These are phyloP conservation scores for Xanthia icteritia DNA, from an alignment of 2,888 invertebrate genomes.

Conservation along the genomic window DNA sequence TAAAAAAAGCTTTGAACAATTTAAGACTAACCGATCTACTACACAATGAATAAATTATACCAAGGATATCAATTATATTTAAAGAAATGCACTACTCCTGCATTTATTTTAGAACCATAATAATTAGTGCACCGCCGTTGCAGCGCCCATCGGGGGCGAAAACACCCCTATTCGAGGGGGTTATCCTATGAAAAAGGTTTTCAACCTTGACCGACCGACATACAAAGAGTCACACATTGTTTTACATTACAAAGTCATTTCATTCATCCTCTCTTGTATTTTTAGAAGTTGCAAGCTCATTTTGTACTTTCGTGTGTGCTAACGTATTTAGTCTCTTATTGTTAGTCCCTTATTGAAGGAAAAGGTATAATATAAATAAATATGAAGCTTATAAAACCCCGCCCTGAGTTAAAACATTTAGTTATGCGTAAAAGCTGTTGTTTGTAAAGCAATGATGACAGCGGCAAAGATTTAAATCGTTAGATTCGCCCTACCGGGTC, in stretches of 20 bases:
- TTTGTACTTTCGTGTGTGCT: not conserved
- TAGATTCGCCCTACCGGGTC: too few relatives aligned
- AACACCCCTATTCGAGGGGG: not conserved
- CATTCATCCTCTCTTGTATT: not conserved
- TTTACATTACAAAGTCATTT: not conserved
- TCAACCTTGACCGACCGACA: conserved; percentile 38
- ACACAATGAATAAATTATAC: not conserved
- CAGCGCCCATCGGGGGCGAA: not conserved
- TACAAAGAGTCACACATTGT: not conserved
- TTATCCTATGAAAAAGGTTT: not conserved
- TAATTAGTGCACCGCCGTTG: not conserved
- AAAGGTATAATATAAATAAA: not conserved
- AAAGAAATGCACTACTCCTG: not conserved
- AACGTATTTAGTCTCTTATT: not conserved
- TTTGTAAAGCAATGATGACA: too few relatives aligned
- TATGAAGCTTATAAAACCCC: too few relatives aligned
- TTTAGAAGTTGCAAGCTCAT: not conserved
- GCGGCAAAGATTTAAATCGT: too few relatives aligned
- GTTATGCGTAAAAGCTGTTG: too few relatives aligned
- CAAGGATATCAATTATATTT: conserved; percentile 1
- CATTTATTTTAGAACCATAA: not conserved
- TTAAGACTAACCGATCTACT: conserved; percentile 21
- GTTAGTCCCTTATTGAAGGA: not conserved
- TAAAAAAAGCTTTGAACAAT: conserved; percentile 14
- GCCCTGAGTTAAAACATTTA: too few relatives aligned